phyloP scores from a whole-genome alignment of 2,113 vertebrate species.

The Anoura caudifer region DNA sequence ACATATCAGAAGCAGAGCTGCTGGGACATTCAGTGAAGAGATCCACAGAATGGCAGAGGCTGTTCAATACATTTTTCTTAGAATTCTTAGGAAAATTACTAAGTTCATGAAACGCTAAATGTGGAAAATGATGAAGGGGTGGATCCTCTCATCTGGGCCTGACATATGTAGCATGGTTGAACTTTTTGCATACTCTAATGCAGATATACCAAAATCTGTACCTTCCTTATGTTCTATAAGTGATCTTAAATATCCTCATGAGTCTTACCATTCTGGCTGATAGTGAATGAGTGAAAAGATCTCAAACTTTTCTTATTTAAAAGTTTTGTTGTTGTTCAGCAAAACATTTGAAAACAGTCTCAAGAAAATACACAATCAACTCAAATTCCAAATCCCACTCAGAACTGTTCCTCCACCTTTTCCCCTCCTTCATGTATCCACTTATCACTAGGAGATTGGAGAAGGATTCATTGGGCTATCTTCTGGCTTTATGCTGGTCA shows the following conservation, averaged over 20 bases:
- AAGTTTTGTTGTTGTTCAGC: conserved; percentile 15
- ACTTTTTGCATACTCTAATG: background rate
- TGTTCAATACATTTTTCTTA: background rate
- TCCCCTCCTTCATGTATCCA: background rate
- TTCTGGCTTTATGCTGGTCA: background rate
- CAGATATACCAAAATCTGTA: background rate
- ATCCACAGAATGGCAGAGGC: background rate
- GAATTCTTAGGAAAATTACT: conserved; percentile 35
- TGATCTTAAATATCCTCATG: background rate
- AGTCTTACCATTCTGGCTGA: conserved; percentile 4
- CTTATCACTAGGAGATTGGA: background rate
- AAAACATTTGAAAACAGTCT: background rate
- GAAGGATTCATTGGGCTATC: background rate
- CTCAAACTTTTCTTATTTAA: conserved; percentile 12
- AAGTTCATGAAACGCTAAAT: conserved; percentile 43
- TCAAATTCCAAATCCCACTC: background rate
- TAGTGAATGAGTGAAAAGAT: background rate
- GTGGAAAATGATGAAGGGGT: conserved; percentile 7
- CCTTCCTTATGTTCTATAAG: background rate
- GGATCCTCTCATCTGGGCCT: conserved; percentile 35
- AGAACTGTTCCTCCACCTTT: background rate
- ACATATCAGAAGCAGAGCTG: background rate
- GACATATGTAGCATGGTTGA: conserved; percentile 40
- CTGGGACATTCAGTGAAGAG: background rate
- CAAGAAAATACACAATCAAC: background rate